These are phyloP conservation scores for Phrynocephalus guinanensis DNA, from an alignment of 2,797 vertebrate genomes.

Conservation along the genomic window DNA sequence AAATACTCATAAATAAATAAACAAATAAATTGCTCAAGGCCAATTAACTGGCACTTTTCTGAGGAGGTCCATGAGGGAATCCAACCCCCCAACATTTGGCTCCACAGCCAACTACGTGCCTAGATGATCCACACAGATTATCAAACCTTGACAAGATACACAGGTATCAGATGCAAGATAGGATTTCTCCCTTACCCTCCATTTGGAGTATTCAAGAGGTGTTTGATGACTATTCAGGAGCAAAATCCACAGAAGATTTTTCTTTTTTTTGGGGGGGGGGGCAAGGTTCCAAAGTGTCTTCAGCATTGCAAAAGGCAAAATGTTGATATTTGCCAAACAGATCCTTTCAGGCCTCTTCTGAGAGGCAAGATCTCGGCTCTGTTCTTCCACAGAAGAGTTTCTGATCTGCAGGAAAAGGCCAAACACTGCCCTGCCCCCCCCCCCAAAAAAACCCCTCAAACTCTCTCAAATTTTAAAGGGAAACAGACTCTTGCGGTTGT, in stretches of 20 bases:
- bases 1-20: no score
- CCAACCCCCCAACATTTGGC: background rate
- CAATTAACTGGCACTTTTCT: no score
- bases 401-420: background rate
- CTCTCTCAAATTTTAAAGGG: slow-evolving; percentile 68
- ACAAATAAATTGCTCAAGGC: no score
- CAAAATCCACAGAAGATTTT: background rate
- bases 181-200: background rate
- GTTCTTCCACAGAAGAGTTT: background rate
- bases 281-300: background rate
- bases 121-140: background rate
- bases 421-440: no score
- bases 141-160: background rate
- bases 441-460: no score
- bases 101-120: background rate
- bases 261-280: no score
- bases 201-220: background rate
- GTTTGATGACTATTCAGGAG: background rate
- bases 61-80: no score
- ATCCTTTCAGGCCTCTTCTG: background rate
- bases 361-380: background rate
- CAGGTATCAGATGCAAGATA: background rate
- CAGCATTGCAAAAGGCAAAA: background rate
- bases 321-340: background rate
- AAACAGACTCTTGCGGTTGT: slow-evolving; percentile 59